These are phyloP conservation scores for Dicentrarchus labrax DNA, from an alignment of 2,113 vertebrate genomes.

Conservation along the genomic window DNA sequence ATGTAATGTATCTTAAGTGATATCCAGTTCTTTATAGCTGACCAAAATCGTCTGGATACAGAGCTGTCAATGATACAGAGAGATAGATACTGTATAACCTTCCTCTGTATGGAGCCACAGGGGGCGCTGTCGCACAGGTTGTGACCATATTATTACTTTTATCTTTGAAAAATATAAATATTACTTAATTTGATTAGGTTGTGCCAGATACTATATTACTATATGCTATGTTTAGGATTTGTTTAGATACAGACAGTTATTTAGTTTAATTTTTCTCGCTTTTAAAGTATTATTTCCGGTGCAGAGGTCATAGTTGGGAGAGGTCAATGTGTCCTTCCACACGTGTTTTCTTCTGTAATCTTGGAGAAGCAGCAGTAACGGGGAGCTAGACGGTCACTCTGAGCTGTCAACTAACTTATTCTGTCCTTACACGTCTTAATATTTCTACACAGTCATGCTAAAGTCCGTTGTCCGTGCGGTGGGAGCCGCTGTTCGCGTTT, in stretches of 20 bases:
- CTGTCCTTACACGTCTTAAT: fast-evolving
- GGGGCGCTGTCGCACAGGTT: constrained; percentile 27
- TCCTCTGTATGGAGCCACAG: neutral
- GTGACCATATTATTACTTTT: neutral
- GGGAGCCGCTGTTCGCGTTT: constrained; percentile 78
- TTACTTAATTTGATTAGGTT: neutral
- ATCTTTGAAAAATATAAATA: neutral
- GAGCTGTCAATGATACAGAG: too few relatives aligned
- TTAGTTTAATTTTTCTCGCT: neutral
- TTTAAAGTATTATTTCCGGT: constrained; percentile 74
- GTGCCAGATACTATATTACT: too few relatives aligned
- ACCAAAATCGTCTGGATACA: too few relatives aligned
- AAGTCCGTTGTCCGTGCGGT: constrained; percentile 80
- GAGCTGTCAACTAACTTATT: neutral
- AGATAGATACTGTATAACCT: neutral
- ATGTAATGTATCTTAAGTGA: too few relatives aligned
- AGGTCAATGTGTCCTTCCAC: constrained; percentile 88
- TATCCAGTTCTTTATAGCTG: too few relatives aligned
- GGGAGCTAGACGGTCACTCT: fast-evolving
- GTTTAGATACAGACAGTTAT: fast-evolving
- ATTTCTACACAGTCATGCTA: constrained; percentile 68
- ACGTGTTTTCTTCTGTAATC: constrained; percentile 75
- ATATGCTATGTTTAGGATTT: too few relatives aligned
- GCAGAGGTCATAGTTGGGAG: constrained; percentile 64
- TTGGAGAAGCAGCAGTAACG: neutral